phyloP scores from a whole-genome alignment of 2,888 invertebrate genomes.

The Elegia similella region DNA sequence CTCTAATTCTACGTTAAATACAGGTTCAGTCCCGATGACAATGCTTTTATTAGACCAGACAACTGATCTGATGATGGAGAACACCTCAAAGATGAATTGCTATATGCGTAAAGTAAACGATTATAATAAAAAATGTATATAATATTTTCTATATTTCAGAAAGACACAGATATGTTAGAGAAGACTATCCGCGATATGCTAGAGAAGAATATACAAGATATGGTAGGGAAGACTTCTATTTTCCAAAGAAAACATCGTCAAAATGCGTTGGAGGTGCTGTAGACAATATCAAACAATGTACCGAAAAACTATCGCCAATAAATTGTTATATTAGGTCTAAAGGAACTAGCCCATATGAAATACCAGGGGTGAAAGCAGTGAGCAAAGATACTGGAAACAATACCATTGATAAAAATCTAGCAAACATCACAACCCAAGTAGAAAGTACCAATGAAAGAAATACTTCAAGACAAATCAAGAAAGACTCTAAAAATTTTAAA shows the following conservation, averaged over 20 bases:
- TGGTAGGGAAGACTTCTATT: slow-evolving; percentile 32
- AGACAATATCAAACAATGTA: slow-evolving; percentile 34
- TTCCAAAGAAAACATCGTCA: slow-evolving; percentile 50
- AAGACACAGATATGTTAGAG: slow-evolving; percentile 31
- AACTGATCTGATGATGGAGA: too few species aligned
- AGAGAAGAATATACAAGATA: slow-evolving; percentile 27
- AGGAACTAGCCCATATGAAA: slow-evolving; percentile 42
- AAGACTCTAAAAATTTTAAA: neutral
- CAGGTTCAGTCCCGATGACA: too few species aligned
- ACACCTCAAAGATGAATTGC: too few species aligned
- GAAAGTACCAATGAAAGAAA: slow-evolving; percentile 22
- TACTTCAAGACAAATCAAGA: neutral
- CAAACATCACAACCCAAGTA: slow-evolving; percentile 43
- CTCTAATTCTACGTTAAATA: too few species aligned
- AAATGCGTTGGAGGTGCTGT: slow-evolving; percentile 55
- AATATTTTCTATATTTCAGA: slow-evolving; percentile 37
- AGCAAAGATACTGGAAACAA: slow-evolving; percentile 45
- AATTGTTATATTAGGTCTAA: slow-evolving; percentile 42
- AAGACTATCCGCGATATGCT: slow-evolving; percentile 25
- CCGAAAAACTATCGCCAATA: slow-evolving; percentile 58
- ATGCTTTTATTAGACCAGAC: too few species aligned
- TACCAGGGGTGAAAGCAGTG: slow-evolving; percentile 24
- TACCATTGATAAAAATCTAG: slow-evolving; percentile 31
- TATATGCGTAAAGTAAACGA: too few species aligned
- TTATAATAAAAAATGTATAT: too few species aligned